Evolutionary conservation across 2,888 invertebrate species (phyloP).

Genomic region (Nephrotoma flavescens): DNA sequence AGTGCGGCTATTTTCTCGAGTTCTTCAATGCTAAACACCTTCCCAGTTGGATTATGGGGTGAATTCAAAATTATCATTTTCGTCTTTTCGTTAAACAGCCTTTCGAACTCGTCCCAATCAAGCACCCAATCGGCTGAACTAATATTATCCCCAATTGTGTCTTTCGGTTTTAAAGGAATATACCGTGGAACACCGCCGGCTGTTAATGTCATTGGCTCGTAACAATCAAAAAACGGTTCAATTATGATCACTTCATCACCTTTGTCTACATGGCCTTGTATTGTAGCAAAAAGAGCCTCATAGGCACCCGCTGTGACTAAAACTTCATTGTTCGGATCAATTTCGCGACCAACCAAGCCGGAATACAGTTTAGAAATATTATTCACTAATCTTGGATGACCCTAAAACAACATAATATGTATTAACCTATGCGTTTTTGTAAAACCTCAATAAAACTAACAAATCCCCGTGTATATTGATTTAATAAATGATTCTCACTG

Average conservation of each 20-base stretch:
- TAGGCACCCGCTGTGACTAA: conserved; percentile 88
- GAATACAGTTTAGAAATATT: conserved; percentile 76
- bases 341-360: conserved; percentile 50
- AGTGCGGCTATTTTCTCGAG: conserved; percentile 65
- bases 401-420: conserved; percentile 38
- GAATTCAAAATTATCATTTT: conserved; percentile 95
- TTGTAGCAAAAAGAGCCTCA: conserved; percentile 76
- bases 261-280: conserved; percentile 70
- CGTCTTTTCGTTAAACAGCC: conserved; percentile 72
- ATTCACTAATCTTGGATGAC: conserved; percentile 78
- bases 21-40: conserved; percentile 52
- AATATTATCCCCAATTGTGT: conserved; percentile 25
- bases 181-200: conserved; percentile 79
- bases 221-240: conserved; percentile 97
- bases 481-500: conserved; percentile 56
- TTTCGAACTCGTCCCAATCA: conserved; percentile 63
- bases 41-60: conserved; percentile 95
- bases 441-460: background rate
- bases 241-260: conserved; percentile 92
- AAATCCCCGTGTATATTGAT: conserved; percentile 91
- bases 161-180: conserved; percentile 61
- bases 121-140: conserved; percentile 80
- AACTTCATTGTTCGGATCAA: conserved; percentile 79
- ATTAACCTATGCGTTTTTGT: background rate
- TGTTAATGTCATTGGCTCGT: conserved; percentile 82